Evolutionary conservation across 2,888 invertebrate genomes (phyloP).

Genomic region (Andrena trimmerana): DNA sequence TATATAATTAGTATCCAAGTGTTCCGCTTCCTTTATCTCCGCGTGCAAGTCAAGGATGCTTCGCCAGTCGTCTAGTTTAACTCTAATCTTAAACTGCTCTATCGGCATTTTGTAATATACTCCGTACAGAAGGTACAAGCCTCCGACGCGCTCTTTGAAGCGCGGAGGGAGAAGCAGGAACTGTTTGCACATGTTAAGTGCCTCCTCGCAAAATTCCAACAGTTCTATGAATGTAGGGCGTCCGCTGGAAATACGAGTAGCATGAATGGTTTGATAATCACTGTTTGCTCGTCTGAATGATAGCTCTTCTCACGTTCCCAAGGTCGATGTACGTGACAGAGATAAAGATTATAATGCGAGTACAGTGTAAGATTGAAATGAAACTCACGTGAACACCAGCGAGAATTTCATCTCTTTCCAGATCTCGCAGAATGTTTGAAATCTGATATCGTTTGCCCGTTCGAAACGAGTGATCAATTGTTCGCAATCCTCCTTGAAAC

Average conservation of each 20-base stretch:
- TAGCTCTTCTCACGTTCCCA: background rate
- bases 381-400: slow-evolving; percentile 78
- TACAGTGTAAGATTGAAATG: background rate
- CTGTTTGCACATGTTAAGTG: slow-evolving; percentile 77
- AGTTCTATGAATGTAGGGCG: slow-evolving; percentile 74
- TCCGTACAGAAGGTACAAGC: slow-evolving; percentile 81
- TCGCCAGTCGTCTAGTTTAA: slow-evolving; percentile 78
- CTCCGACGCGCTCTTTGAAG: slow-evolving; percentile 79
- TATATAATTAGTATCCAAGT: slow-evolving; percentile 81
- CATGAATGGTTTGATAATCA: slow-evolving; percentile 4
- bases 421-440: slow-evolving; percentile 77
- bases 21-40: slow-evolving; percentile 77
- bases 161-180: slow-evolving; percentile 72
- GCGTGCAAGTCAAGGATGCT: slow-evolving; percentile 75
- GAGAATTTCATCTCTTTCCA: slow-evolving; percentile 82
- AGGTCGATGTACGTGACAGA: background rate
- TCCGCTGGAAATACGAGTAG: slow-evolving; percentile 66
- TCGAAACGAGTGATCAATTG: slow-evolving; percentile 76
- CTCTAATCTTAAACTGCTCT: slow-evolving; percentile 76
- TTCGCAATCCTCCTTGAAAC: slow-evolving; percentile 74
- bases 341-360: background rate
- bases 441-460: slow-evolving; percentile 74
- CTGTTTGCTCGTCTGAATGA: background rate
- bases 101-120: slow-evolving; percentile 81
- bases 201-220: slow-evolving; percentile 81